Evolutionary conservation across 2,888 invertebrate species (phyloP).

Genomic region (Agrochola lota): DNA sequence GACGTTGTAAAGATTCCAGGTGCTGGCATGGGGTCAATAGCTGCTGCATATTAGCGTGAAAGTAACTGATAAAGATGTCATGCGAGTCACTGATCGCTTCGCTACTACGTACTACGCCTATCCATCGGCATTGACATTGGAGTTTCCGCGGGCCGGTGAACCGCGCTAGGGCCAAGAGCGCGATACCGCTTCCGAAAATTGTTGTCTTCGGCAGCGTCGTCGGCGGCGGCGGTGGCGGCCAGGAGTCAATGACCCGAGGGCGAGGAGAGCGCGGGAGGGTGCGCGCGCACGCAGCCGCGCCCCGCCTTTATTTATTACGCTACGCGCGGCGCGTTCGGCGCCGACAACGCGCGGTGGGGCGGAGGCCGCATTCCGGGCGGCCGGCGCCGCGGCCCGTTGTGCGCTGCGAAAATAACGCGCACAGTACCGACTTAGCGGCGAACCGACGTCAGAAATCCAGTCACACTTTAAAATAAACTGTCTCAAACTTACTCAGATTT

Average conservation of each 20-base stretch:
- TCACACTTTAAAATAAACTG: slow-evolving; percentile 88
- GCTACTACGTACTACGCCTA: slow-evolving; percentile 65
- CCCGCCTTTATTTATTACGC: slow-evolving; percentile 91
- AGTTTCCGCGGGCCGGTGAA: slow-evolving; percentile 70
- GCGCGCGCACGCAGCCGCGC: slow-evolving; percentile 90
- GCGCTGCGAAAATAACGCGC: slow-evolving; percentile 87
- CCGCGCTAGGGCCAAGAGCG: slow-evolving; percentile 81
- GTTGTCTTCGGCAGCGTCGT: slow-evolving; percentile 82
- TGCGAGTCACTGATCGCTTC: slow-evolving; percentile 17
- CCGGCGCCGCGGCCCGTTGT: slow-evolving; percentile 78
- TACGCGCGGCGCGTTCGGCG: slow-evolving; percentile 87
- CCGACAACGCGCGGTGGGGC: slow-evolving; percentile 85
- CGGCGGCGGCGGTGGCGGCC: slow-evolving; percentile 72
- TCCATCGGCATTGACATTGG: slow-evolving; percentile 88
- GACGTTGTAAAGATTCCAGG: slow-evolving; percentile 70
- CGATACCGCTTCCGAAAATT: slow-evolving; percentile 81
- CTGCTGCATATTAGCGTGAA: slow-evolving; percentile 70
- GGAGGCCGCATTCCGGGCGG: slow-evolving; percentile 87
- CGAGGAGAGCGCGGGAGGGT: slow-evolving; percentile 88
- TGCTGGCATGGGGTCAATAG: slow-evolving; percentile 78
- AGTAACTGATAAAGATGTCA: slow-evolving; percentile 62
- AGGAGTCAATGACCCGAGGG: slow-evolving; percentile 88
- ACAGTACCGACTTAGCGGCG: slow-evolving; percentile 74
- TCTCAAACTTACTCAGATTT: slow-evolving; percentile 85
- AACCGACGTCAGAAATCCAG: slow-evolving; percentile 77